These are phyloP conservation scores for Calameuta pallipes DNA, from an alignment of 2,888 invertebrate species.

Conservation along the genomic window DNA sequence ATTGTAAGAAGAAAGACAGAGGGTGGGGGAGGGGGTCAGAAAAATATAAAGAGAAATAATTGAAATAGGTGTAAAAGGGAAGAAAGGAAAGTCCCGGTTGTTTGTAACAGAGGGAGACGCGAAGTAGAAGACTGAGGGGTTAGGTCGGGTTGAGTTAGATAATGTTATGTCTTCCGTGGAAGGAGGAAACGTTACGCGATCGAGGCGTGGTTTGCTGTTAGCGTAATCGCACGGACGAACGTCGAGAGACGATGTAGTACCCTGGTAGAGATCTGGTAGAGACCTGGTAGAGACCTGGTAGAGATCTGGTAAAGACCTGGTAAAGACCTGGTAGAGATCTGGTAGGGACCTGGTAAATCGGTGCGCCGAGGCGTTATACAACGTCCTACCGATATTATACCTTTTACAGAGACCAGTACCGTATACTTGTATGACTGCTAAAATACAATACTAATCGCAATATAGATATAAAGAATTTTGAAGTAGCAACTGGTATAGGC, in stretches of 20 bases:
- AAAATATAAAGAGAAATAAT: background rate
- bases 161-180: conserved; percentile 45
- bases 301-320: background rate
- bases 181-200: conserved; percentile 49
- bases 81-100: background rate
- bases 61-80: background rate
- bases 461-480: background rate
- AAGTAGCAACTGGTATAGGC: too few relatives aligned
- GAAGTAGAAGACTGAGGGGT: conserved; percentile 17
- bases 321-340: background rate
- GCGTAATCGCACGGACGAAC: conserved; percentile 1
- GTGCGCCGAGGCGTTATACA: background rate
- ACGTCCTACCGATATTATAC: background rate
- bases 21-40: background rate
- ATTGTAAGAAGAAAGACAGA: background rate
- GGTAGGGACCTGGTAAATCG: background rate
- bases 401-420: background rate
- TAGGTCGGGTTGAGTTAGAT: conserved; percentile 13
- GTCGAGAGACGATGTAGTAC: background rate
- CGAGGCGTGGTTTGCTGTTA: conserved; percentile 42
- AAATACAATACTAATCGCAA: too few relatives aligned
- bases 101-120: background rate
- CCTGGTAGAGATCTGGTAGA: background rate
- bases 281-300: background rate
- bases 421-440: background rate